Evolutionary conservation across 1,140 invertebrate genomes (phyloP).

Genomic region (Meloidogyne chitwoodi): DNA sequence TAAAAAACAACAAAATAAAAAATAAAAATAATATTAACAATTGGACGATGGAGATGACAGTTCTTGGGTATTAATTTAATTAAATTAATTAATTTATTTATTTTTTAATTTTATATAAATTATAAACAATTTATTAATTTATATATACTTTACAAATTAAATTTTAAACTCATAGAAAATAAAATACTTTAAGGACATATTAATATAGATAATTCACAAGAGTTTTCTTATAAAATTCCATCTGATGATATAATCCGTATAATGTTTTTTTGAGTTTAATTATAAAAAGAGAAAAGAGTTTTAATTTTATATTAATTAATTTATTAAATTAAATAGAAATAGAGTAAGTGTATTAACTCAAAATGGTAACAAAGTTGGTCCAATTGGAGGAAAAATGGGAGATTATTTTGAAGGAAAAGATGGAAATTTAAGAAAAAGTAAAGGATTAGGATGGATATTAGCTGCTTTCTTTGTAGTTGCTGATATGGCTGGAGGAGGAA

Average conservation of each 20-base stretch:
- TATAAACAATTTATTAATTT: too few species aligned
- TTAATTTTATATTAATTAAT: too few species aligned
- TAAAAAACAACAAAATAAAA: neutral
- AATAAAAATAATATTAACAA: neutral
- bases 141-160: too few species aligned
- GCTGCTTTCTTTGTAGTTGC: conserved; percentile 36
- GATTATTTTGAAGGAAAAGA: conserved; percentile 16
- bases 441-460: conserved; percentile 30
- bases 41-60: conserved; percentile 20
- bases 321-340: conserved; percentile 1
- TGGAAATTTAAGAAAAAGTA: conserved; percentile 9
- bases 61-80: conserved; percentile 4
- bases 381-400: conserved; percentile 14
- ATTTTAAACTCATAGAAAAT: too few species aligned
- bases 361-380: conserved; percentile 4
- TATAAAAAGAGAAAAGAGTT: too few species aligned
- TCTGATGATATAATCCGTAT: too few species aligned
- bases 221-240: too few species aligned
- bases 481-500: conserved; percentile 40
- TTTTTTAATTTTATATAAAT: too few species aligned
- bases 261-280: too few species aligned
- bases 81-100: too few species aligned
- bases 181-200: too few species aligned
- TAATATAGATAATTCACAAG: too few species aligned
- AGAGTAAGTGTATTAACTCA: neutral